phyloP scores from a whole-genome alignment of 2,113 vertebrate species.

The Triplophysa rosa region DNA sequence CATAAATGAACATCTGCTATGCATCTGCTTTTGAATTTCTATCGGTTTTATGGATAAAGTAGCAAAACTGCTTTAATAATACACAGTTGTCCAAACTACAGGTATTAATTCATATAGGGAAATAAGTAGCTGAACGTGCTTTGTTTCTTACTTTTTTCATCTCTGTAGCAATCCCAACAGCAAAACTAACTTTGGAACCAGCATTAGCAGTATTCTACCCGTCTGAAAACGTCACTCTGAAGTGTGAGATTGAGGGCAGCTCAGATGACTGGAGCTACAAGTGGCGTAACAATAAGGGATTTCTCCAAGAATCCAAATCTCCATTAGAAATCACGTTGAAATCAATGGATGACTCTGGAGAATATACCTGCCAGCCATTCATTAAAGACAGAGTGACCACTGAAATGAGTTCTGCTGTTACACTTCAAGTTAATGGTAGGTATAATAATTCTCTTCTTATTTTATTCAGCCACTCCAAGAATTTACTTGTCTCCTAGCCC shows the following conservation, averaged over 20 bases:
- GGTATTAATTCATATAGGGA: too few species aligned
- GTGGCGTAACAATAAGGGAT: neutral
- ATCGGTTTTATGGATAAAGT: too few species aligned
- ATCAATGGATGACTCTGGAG: neutral
- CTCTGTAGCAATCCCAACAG: neutral
- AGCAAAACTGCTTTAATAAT: too few species aligned
- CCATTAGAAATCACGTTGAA: neutral
- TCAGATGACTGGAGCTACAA: neutral
- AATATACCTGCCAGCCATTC: neutral
- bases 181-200: neutral
- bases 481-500: too few species aligned
- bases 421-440: neutral
- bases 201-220: neutral
- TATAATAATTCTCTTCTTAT: neutral
- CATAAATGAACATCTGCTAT: too few species aligned
- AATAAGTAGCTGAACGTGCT: too few species aligned
- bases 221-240: neutral
- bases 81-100: too few species aligned
- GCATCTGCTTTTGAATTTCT: too few species aligned
- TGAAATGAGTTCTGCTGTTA: neutral
- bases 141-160: too few species aligned
- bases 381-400: neutral
- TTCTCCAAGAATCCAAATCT: neutral
- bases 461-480: too few species aligned
- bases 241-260: neutral